Base-by-base conservation (phyloP, 2,888 invertebrate genomes). In the Tuta absoluta region DNA sequence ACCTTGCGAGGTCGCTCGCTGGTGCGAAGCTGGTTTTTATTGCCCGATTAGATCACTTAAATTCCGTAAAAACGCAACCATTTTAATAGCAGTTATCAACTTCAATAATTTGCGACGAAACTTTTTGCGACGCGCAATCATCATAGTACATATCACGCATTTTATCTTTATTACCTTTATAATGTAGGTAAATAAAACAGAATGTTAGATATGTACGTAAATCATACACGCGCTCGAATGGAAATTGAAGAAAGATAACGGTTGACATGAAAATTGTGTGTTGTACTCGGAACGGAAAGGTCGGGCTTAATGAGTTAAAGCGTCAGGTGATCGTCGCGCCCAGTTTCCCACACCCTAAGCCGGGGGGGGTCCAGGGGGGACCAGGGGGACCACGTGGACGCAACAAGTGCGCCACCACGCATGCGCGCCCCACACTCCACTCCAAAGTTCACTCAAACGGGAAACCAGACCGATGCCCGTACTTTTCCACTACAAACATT, bases 361-460 rank as follows among this genome's bases (percentile, higher is more conserved):
- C 56, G 66, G 68, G 2, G 37, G 51, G 19, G 10, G n/a, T 2
- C 4, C 4, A 10, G 2, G 38, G 17, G 53, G 49, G 33, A 2
- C 19, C 49, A n/a, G 53, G 17, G 60, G 21, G 72, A 75, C 80
- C 86, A 87, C 85, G 87, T 85, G 85, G 82, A 79, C 77, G 85
- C 91, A 90, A 91, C 90, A 90, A 89, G 91, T 90, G 80, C 69
- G 69, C 21, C 41, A 65, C 41, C 67, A 75, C 88, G 89, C 90
- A 85, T 82, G 89, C 89, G 86, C 74, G 56, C 45, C 65, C 71
- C 63, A 66, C 71, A 72, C 71, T 53, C 71, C 65, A 53, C 69
- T 53, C 71, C 65, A 53, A 69, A 64, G 62, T 66, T 71, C 67
- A 67, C 58, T 45, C 48, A 51, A 63, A 51, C 62, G 68, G 67